These are phyloP conservation scores for Eueides isabella DNA, from an alignment of 1,140 invertebrate genomes.

Conservation along the genomic window DNA sequence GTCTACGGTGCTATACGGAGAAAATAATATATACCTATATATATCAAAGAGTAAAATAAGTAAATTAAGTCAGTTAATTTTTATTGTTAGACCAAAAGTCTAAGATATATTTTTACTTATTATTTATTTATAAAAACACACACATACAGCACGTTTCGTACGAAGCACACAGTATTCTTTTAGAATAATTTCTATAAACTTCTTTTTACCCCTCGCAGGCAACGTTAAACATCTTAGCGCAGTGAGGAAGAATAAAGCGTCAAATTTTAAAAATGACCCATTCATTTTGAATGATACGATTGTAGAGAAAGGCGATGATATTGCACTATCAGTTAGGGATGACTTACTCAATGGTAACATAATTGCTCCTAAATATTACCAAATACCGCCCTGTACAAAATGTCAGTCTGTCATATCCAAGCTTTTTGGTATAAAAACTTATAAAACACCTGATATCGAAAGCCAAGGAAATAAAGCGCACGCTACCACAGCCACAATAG, in stretches of 20 bases:
- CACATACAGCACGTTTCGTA: too few relatives aligned
- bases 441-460: background rate
- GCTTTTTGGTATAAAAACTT: slow-evolving; percentile 16
- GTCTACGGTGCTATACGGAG: too few relatives aligned
- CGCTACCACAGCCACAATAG: slow-evolving; percentile 42
- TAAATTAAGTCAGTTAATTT: too few relatives aligned
- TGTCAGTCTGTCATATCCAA: slow-evolving; percentile 2
- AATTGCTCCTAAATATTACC: slow-evolving; percentile 14
- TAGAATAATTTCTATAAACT: background rate
- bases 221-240: slow-evolving; percentile 15
- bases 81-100: too few relatives aligned
- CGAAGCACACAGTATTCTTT: background rate
- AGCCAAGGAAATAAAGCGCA: slow-evolving; percentile 23
- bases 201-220: background rate
- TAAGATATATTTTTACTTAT: too few relatives aligned
- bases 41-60: too few relatives aligned
- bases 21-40: too few relatives aligned
- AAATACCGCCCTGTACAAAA: background rate
- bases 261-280: slow-evolving; percentile 23
- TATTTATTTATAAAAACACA: too few relatives aligned
- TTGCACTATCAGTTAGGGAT: background rate
- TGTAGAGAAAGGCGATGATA: background rate
- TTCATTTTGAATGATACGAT: background rate
- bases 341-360: slow-evolving; percentile 23
- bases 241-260: slow-evolving; percentile 19